Percentiles rank a stretch among this genome's conserved stretches.
These are phyloP conservation scores for Bubo blakistoni DNA, from an alignment of 2,113 vertebrate species.

Conservation along the genomic window DNA sequence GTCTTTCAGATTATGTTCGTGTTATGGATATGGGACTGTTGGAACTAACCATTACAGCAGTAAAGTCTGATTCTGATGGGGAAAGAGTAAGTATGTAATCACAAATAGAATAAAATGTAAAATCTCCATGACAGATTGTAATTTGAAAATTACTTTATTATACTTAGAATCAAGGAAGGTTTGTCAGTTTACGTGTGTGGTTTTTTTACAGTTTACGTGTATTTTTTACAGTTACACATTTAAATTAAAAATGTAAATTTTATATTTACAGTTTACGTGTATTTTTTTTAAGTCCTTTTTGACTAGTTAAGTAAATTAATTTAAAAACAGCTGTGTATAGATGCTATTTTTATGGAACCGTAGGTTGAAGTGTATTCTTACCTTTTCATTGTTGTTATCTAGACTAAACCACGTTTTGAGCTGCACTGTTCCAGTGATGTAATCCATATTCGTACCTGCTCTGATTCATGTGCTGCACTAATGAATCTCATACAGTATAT, in stretches of 20 bases:
- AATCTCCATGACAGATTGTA: background rate
- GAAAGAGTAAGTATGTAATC: conserved; percentile 79
- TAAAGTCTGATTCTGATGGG: conserved; percentile 82
- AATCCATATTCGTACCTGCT: conserved; percentile 94
- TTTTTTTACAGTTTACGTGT: background rate
- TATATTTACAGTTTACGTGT: too few species aligned
- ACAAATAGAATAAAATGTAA: background rate
- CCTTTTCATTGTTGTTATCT: background rate
- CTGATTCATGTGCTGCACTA: conserved; percentile 92
- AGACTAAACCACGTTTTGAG: conserved; percentile 91
- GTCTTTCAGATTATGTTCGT: conserved; percentile 89
- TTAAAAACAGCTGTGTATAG: background rate
- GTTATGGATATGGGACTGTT: conserved; percentile 96
- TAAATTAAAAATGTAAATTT: too few species aligned
- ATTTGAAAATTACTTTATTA: background rate
- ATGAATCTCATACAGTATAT: conserved; percentile 99
- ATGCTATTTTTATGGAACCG: background rate
- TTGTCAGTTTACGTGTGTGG: background rate
- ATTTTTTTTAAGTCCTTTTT: background rate
- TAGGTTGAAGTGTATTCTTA: background rate
- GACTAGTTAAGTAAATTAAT: background rate
- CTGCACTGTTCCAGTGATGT: conserved; percentile 94
- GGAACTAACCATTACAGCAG: conserved; percentile 90
- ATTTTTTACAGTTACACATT: too few species aligned
- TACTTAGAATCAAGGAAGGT: background rate